phyloP scores from a whole-genome alignment of 2,888 invertebrate genomes.

The Amphiduros pacificus region DNA sequence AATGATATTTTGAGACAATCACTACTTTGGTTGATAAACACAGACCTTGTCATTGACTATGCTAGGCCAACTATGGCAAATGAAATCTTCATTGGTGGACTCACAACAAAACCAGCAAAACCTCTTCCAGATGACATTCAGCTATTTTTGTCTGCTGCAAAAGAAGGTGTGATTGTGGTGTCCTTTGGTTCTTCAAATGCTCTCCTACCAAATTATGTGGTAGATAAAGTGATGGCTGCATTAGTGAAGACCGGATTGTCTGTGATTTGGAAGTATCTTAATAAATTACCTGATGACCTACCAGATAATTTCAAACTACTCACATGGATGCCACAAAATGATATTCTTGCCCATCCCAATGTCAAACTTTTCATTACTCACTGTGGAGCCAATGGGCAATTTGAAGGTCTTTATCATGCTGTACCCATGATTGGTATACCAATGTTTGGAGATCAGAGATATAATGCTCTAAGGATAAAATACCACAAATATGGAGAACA shows the following conservation, averaged over 20 bases:
- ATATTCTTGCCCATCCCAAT: slow-evolving; percentile 6
- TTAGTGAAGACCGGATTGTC: no score
- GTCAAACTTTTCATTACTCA: slow-evolving; percentile 11
- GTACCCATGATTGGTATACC: slow-evolving; percentile 15
- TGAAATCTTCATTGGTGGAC: slow-evolving; percentile 24
- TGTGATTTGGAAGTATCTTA: not conserved
- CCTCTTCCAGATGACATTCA: slow-evolving; percentile 19
- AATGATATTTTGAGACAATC: slow-evolving; percentile 10
- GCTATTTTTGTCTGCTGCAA: slow-evolving; percentile 11
- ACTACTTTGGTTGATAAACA: slow-evolving; percentile 22
- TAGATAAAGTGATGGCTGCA: not conserved
- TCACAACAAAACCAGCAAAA: slow-evolving; percentile 18
- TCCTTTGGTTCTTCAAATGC: slow-evolving; percentile 19
- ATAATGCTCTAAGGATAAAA: not conserved
- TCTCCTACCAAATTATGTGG: not conserved
- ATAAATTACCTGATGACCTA: not conserved
- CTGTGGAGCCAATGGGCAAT: slow-evolving; percentile 6
- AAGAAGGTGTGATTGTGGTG: slow-evolving; percentile 18
- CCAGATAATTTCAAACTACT: slow-evolving; percentile 4
- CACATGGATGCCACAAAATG: slow-evolving; percentile 17
- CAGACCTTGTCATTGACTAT: slow-evolving; percentile 22
- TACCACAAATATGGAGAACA: not conserved
- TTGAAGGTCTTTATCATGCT: slow-evolving; percentile 9
- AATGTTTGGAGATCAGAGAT: slow-evolving; percentile 9
- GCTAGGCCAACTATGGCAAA: slow-evolving; percentile 25